phyloP scores from a whole-genome alignment of 2,888 invertebrate species.

The Apamea sordens region DNA sequence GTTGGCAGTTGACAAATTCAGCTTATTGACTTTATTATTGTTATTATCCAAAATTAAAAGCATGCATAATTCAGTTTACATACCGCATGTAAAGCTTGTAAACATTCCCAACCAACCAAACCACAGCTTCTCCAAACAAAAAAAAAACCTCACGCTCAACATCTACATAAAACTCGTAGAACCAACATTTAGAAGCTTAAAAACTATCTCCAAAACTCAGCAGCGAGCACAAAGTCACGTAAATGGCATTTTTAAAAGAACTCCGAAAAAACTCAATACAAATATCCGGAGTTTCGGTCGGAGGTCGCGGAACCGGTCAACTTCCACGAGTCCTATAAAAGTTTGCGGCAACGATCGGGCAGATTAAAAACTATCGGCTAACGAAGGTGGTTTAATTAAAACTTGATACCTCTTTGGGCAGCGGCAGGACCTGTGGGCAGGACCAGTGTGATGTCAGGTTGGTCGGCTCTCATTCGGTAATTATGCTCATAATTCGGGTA shows the following conservation, averaged over 20 bases:
- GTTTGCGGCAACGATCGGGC: slow-evolving; percentile 60
- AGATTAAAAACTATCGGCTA: slow-evolving; percentile 79
- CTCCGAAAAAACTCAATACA: slow-evolving; percentile 58
- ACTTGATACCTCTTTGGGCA: slow-evolving; percentile 63
- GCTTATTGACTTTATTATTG: background rate
- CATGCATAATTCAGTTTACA: background rate
- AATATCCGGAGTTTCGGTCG: slow-evolving; percentile 48
- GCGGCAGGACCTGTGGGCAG: slow-evolving; percentile 3
- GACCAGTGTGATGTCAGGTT: background rate
- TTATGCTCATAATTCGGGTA: slow-evolving; percentile 2
- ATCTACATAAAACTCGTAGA: slow-evolving; percentile 42
- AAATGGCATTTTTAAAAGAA: slow-evolving; percentile 59
- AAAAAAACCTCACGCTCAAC: background rate
- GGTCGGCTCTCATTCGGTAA: background rate
- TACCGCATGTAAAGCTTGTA: background rate
- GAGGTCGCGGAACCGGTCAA: slow-evolving; percentile 41
- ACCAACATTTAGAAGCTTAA: slow-evolving; percentile 43
- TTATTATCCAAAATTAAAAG: background rate
- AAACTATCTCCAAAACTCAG: slow-evolving; percentile 49
- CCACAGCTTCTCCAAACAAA: background rate
- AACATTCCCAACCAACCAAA: background rate
- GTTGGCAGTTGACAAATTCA: background rate
- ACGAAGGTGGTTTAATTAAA: slow-evolving; percentile 77
- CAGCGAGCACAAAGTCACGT: slow-evolving; percentile 52
- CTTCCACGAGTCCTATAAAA: slow-evolving; percentile 55